A percentile compares a stretch with the other conserved stretches of the same genome.
Conservation (phyloP, 37 sponge, comb jelly and placozoan species). For the Chondrosia reniformis region DNA sequence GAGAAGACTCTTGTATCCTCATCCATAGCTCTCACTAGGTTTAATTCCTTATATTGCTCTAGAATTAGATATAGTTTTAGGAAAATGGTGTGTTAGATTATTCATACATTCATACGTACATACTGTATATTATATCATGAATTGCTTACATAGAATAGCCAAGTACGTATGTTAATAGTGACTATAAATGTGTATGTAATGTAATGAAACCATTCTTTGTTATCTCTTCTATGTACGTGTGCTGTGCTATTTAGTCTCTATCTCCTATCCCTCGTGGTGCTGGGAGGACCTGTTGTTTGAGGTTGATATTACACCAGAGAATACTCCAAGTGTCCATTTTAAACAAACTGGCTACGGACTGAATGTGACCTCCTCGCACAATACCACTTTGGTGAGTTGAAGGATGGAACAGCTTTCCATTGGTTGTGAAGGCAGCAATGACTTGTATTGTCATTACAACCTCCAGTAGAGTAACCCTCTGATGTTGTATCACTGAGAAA, state of each 20-base stretch:
- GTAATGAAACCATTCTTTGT: background rate
- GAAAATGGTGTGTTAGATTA: background rate
- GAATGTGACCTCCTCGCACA: constrained; percentile 21
- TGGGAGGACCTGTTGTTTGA: constrained; percentile 34
- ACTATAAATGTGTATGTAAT: background rate
- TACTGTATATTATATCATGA: background rate
- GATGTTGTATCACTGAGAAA: too few species aligned
- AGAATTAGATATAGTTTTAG: too few species aligned
- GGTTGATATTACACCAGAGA: constrained; percentile 15
- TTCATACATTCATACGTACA: background rate
- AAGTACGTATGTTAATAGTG: background rate
- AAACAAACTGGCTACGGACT: constrained; percentile 47
- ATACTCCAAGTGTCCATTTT: constrained; percentile 9
- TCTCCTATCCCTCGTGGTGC: constrained; percentile 51
- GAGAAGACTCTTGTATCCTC: too few species aligned
- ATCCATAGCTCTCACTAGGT: too few species aligned
- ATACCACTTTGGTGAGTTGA: constrained; percentile 37
- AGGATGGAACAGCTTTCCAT: background rate
- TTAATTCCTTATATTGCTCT: too few species aligned
- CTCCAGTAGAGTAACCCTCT: too few species aligned
- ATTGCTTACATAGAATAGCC: background rate
- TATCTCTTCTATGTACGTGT: background rate
- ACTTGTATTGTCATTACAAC: too few species aligned
- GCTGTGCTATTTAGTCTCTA: background rate
- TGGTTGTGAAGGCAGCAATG: too few species aligned